A percentile compares a stretch with the other conserved stretches of the same genome.
phyloP scores from a whole-genome alignment of 2,888 invertebrate species.

The Megaustenia siamemsis region DNA sequence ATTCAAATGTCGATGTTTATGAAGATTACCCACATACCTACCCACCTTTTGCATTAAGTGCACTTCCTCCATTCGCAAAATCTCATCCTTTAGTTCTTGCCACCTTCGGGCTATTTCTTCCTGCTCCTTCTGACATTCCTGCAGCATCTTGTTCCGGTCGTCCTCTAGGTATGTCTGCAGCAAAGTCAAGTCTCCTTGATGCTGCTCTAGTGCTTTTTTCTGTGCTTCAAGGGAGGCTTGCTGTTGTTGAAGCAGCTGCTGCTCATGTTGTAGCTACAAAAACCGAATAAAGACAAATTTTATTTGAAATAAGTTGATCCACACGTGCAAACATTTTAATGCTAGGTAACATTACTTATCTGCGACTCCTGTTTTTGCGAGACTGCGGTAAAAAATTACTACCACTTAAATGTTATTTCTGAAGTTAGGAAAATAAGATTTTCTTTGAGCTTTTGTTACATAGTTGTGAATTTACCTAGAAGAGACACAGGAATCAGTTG shows the following conservation, averaged over 20 bases:
- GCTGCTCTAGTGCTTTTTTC: slow-evolving; percentile 66
- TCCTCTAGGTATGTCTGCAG: slow-evolving; percentile 59
- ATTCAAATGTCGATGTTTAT: not conserved
- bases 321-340: too few species aligned
- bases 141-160: slow-evolving; percentile 64
- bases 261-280: slow-evolving; percentile 61
- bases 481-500: too few species aligned
- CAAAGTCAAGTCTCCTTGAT: slow-evolving; percentile 63
- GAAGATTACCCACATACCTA: not conserved
- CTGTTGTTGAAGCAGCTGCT: slow-evolving; percentile 65
- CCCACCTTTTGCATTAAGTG: slow-evolving; percentile 73
- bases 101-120: slow-evolving; percentile 74
- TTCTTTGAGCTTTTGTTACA: too few species aligned
- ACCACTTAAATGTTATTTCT: too few species aligned
- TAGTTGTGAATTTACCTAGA: too few species aligned
- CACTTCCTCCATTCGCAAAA: slow-evolving; percentile 73
- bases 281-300: too few species aligned
- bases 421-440: too few species aligned
- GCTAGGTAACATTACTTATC: too few species aligned
- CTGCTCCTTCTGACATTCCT: slow-evolving; percentile 68
- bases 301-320: too few species aligned
- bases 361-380: too few species aligned
- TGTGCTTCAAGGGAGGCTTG: slow-evolving; percentile 69
- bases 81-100: slow-evolving; percentile 75
- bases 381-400: too few species aligned